Conservation (phyloP, 2,113 vertebrate genomes). For the Oryctolagus cuniculus region mOryCun1.1 NC_091439.1:127342501-127343000, state of each 20-base stretch:
- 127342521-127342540: background rate
- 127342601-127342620: background rate
- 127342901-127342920: accelerated
- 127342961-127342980: background rate
- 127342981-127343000: background rate
- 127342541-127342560: background rate
- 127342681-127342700: background rate
- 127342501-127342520: background rate
- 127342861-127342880: background rate
- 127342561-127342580: background rate
- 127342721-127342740: background rate
- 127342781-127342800: background rate
- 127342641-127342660: slow-evolving; percentile 21
- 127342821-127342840: background rate
- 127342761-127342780: background rate
- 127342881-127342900: background rate
- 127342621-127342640: background rate
- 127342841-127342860: background rate
- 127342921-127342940: accelerated
- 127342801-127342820: background rate
- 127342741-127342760: background rate
- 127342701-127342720: background rate
- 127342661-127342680: background rate
- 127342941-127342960: background rate
- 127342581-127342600: slow-evolving; percentile 10